Conservation (phyloP, 2,797 vertebrate species). For the Crenuchus spilurus region DNA sequence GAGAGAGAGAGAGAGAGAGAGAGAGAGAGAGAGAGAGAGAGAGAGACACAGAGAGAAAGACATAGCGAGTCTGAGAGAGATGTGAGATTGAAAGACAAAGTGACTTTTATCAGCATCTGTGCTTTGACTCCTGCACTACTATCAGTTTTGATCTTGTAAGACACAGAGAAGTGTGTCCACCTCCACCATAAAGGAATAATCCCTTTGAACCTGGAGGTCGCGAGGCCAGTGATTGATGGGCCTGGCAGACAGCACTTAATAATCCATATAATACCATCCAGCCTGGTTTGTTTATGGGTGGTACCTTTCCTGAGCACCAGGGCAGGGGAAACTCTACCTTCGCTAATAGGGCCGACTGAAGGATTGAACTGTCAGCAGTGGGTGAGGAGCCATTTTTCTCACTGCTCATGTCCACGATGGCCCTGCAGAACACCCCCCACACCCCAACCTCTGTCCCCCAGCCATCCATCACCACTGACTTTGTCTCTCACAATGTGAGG, state of each 20-base stretch:
- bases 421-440: slow-evolving; percentile 73
- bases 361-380: slow-evolving; percentile 89
- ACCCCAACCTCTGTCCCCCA: slow-evolving; percentile 79
- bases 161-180: slow-evolving; percentile 61
- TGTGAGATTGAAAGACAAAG: slow-evolving; percentile 54
- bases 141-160: slow-evolving; percentile 73
- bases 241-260: slow-evolving; percentile 71
- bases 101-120: slow-evolving; percentile 66
- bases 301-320: slow-evolving; percentile 79
- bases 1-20: slow-evolving; percentile 59
- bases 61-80: slow-evolving; percentile 44
- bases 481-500: slow-evolving; percentile 83
- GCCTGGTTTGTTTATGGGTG: slow-evolving; percentile 87
- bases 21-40: slow-evolving; percentile 46
- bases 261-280: slow-evolving; percentile 77
- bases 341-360: slow-evolving; percentile 86
- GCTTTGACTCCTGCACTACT: slow-evolving; percentile 52
- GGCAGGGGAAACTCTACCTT: slow-evolving; percentile 78
- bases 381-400: slow-evolving; percentile 95
- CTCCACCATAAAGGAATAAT: slow-evolving; percentile 72
- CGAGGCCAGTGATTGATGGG: slow-evolving; percentile 73
- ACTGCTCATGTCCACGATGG: slow-evolving; percentile 72
- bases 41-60: not conserved
- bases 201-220: slow-evolving; percentile 70
- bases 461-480: slow-evolving; percentile 87